Percentiles rank a stretch among this genome's conserved stretches.
phyloP scores from a whole-genome alignment of 2,888 invertebrate genomes.

The Octonoba sinensis region DNA sequence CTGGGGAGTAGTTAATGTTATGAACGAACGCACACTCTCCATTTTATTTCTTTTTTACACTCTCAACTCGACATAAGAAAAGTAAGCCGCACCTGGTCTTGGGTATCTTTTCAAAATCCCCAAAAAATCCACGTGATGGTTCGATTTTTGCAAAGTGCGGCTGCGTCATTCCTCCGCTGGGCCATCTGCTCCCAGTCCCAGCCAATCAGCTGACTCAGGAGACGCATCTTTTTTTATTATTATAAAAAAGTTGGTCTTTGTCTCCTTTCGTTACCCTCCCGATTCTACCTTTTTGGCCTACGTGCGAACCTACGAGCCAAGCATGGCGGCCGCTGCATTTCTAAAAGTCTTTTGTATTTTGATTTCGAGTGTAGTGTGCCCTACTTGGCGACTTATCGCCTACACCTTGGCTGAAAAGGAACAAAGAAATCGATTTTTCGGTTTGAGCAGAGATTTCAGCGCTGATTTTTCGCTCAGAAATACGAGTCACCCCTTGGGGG shows the following conservation, averaged over 20 bases:
- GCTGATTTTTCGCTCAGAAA: no score
- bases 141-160: conserved; percentile 32
- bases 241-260: conserved; percentile 34
- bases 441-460: no score
- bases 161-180: conserved; percentile 43
- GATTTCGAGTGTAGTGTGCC: conserved; percentile 7
- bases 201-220: conserved; percentile 49
- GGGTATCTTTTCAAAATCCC: conserved; percentile 25
- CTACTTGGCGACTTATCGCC: conserved; percentile 29
- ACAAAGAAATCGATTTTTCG: no score
- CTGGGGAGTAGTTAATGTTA: conserved; percentile 8
- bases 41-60: conserved; percentile 5
- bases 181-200: conserved; percentile 36
- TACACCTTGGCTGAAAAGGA: no score
- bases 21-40: not conserved
- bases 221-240: conserved; percentile 21
- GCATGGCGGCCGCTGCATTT: conserved; percentile 43
- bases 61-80: conserved; percentile 2
- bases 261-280: conserved; percentile 35
- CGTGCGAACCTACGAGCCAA: conserved; percentile 31
- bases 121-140: conserved; percentile 38
- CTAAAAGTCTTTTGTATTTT: conserved; percentile 31
- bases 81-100: conserved; percentile 35
- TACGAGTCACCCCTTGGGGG: no score
- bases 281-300: conserved; percentile 29